phyloP scores from a whole-genome alignment of 1,140 invertebrate species.

The Cephus cinctus region DNA sequence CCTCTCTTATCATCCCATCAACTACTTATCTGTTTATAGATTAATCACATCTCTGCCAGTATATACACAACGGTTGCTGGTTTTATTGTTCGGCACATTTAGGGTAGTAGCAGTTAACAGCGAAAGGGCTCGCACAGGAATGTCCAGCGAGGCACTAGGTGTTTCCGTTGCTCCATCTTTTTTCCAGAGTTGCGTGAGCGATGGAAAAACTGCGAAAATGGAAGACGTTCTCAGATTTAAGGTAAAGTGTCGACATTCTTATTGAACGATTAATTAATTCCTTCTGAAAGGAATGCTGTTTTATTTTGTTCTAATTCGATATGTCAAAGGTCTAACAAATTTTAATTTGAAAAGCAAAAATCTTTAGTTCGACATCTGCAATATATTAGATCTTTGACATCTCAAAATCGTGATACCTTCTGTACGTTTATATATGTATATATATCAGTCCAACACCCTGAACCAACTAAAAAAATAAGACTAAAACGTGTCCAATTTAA shows the following conservation, averaged over 20 bases:
- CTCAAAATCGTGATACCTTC: no score
- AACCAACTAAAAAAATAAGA: no score
- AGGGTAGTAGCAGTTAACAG: conserved; percentile 92
- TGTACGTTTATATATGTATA: no score
- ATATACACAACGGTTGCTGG: conserved; percentile 89
- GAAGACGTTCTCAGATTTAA: conserved; percentile 93
- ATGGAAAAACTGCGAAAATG: conserved; percentile 91
- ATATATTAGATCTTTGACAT: no score
- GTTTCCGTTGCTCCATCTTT: conserved; percentile 97
- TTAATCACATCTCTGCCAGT: conserved; percentile 84
- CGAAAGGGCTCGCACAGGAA: conserved; percentile 84
- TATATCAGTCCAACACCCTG: no score
- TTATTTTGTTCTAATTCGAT: no score
- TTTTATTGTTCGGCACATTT: conserved; percentile 96
- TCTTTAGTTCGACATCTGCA: no score
- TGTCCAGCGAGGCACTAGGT: conserved; percentile 95
- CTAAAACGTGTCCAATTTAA: no score
- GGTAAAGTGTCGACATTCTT: conserved; percentile 57
- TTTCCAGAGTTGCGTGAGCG: conserved; percentile 93
- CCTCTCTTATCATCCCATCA: conserved; percentile 11
- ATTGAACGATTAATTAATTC: no score
- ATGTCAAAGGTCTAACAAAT: no score
- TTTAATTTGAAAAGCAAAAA: no score
- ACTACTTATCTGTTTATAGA: conserved; percentile 59
- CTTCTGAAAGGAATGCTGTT: no score